phyloP scores from a whole-genome alignment of 2,888 invertebrate genomes.

The Hypselothyrea guttata region DNA sequence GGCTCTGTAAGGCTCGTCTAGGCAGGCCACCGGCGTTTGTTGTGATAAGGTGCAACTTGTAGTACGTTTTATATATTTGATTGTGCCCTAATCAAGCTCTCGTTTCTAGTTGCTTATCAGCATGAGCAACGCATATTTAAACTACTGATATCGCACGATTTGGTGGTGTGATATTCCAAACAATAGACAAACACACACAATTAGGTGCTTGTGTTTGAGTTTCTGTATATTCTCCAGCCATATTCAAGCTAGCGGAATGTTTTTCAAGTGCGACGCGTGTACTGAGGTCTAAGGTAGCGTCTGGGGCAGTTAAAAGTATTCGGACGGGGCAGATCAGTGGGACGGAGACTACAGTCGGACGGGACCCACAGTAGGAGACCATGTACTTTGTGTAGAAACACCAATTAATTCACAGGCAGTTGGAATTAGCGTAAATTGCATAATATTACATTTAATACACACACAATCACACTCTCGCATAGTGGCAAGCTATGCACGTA shows the following conservation, averaged over 20 bases:
- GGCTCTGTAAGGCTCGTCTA: slow-evolving; percentile 34
- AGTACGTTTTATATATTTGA: slow-evolving; percentile 18
- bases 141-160: slow-evolving; percentile 48
- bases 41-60: slow-evolving; percentile 46
- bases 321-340: not conserved
- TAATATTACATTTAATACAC: no score
- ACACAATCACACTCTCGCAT: no score
- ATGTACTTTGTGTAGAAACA: no score
- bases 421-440: no score
- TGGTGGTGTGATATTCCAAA: slow-evolving; percentile 34
- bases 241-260: slow-evolving; percentile 17
- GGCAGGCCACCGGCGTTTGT: slow-evolving; percentile 13
- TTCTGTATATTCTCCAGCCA: not conserved
- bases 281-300: not conserved
- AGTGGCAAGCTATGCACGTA: no score
- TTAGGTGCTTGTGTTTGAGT: slow-evolving; percentile 12
- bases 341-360: no score
- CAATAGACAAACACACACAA: slow-evolving; percentile 1
- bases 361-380: no score
- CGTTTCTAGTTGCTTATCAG: slow-evolving; percentile 50
- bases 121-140: slow-evolving; percentile 20
- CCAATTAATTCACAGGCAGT: no score
- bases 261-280: slow-evolving; percentile 26
- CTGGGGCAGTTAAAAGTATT: not conserved
- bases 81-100: slow-evolving; percentile 28